Base-by-base conservation (phyloP, 2,113 vertebrate genomes). In the Spheniscus mendiculus region DNA sequence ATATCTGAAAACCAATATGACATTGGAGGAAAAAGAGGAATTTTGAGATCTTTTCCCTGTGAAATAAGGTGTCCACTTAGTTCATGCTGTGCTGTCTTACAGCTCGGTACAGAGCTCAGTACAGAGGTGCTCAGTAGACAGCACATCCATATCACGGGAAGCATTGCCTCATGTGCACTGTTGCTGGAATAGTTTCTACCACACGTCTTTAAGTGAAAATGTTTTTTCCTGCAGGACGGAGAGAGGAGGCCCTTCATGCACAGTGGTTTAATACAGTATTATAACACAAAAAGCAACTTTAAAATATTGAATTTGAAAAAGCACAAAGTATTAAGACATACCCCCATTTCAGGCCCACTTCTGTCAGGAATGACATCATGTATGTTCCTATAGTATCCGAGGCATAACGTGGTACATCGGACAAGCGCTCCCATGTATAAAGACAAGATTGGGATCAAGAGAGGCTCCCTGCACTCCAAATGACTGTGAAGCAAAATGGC, bases 401-500 rank as follows among this genome's bases (percentile, higher is more conserved):
- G 97, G 89, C 99, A 99, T 71, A 99, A 98, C 0, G 99, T 99
- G 97, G 98, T 99, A 82, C 99, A 99, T 62, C 99, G 99, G 59
- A 99, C 99, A 47, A 99, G 98, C 6, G 99, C 99, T 30, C 99
- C 99, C 99, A 99, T 99, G 84, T 99, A 99, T 73, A 99, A 97
- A n/a, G 99, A 99, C 23, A 99, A 98, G 96, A 99, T 99, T 2
- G 99, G 99, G 97, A 99, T 99, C 72, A 99, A 98, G 58, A 99
- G 98, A 5, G 99, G 99, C 95, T 99, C 99, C 83, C 99, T 98
- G 91, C 99, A 99, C 61, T 99, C 98, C 97, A 99, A 98, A 97
- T 99, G 99, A 95, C 99, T 99, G 96, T 99, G 99, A 79, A 99
- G 99, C 93, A 99, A 97, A 92, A 99, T 99, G 98, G 99, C 99